These are phyloP conservation scores for Psammodynastes pulverulentus DNA, from an alignment of 2,113 vertebrate genomes.

Conservation along the genomic window DNA sequence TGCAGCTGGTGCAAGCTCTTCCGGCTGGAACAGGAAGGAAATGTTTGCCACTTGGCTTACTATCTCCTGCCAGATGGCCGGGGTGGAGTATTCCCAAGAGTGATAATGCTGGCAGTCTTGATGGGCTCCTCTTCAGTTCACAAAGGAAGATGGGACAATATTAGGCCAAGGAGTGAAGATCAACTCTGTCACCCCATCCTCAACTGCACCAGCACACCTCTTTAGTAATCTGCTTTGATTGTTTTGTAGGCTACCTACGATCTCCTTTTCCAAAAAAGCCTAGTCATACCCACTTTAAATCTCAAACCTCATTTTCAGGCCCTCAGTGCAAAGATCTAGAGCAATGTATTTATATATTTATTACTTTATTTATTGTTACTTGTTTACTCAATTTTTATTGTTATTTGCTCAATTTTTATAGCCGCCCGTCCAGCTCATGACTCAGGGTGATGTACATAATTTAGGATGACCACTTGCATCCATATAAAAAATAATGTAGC, in stretches of 20 bases:
- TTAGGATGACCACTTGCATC: not conserved
- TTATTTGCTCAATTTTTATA: not conserved
- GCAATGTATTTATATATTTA: not conserved
- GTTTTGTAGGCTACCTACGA: not conserved
- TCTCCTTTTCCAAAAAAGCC: not conserved
- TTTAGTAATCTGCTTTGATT: not conserved
- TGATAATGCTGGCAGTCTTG: not conserved
- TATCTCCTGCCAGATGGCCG: not conserved
- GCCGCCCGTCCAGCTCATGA: not conserved
- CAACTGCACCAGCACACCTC: not conserved
- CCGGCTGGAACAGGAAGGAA: not conserved
- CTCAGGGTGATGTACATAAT: not conserved
- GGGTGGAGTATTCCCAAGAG: not conserved
- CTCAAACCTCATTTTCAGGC: not conserved
- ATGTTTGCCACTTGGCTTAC: not conserved
- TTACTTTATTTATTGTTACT: not conserved
- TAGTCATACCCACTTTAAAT: not conserved
- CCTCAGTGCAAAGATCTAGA: not conserved
- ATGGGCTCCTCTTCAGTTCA: not conserved
- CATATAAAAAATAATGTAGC: not conserved
- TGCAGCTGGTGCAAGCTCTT: not conserved
- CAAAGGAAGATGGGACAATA: not conserved
- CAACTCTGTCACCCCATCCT: not conserved
- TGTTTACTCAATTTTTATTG: not conserved
- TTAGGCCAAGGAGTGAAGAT: not conserved